Conservation (phyloP, 2,113 vertebrate species). For the Tetrax tetrax region DNA sequence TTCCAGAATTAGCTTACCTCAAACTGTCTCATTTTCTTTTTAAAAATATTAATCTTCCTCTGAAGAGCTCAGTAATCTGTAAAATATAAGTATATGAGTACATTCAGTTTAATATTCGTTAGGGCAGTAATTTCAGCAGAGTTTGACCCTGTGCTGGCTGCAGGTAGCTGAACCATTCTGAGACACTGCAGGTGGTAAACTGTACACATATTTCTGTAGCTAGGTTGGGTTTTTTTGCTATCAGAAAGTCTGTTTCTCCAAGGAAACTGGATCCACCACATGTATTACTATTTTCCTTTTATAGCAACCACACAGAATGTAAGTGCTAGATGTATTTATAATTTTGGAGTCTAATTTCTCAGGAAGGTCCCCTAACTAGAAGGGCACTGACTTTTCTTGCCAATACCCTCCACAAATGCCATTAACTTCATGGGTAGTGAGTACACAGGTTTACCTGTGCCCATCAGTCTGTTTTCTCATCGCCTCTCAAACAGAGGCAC, state of each 20-base stretch:
- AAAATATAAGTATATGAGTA: not conserved
- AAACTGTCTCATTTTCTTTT: not conserved
- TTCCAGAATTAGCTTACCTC: not conserved
- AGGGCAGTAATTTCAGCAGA: not conserved
- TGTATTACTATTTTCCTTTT: not conserved
- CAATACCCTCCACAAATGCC: not conserved
- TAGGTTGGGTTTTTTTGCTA: not conserved
- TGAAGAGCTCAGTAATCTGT: not conserved
- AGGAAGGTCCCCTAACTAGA: not conserved
- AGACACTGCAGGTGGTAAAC: not conserved
- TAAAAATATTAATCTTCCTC: not conserved
- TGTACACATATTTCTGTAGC: not conserved
- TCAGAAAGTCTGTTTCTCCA: not conserved
- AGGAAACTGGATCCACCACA: not conserved
- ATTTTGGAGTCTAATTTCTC: not conserved
- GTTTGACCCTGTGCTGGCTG: not conserved
- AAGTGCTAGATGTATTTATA: not conserved
- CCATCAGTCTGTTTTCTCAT: not conserved
- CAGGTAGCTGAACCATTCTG: not conserved
- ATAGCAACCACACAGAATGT: not conserved
- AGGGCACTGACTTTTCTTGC: not conserved
- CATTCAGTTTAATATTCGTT: not conserved
- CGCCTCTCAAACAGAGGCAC: not conserved
- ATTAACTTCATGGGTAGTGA: not conserved
- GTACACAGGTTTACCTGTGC: not conserved